Percentiles rank a stretch among this genome's conserved stretches.
These are phyloP conservation scores for Drosophila vallismaia DNA, from an alignment of 2,888 invertebrate species.

Conservation along the genomic window DNA sequence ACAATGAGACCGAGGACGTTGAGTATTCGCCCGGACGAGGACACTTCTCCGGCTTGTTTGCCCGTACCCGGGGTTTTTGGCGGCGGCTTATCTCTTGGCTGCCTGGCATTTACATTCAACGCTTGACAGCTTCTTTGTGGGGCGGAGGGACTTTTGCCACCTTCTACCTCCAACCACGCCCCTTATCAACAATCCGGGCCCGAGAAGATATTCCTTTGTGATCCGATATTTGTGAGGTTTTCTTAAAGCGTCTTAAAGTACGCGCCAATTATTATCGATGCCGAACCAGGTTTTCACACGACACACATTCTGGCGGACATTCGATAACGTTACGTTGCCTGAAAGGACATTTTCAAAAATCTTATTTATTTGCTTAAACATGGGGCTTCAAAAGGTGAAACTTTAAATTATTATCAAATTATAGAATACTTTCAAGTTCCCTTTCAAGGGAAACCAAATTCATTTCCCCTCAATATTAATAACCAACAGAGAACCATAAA, in stretches of 20 bases:
- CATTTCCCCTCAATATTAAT: not conserved
- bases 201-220: slow-evolving; percentile 32
- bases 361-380: too few relatives aligned
- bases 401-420: too few relatives aligned
- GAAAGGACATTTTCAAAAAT: not conserved
- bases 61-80: slow-evolving; percentile 35
- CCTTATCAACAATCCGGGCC: not conserved
- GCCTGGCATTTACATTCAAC: slow-evolving; percentile 78
- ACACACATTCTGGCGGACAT: slow-evolving; percentile 2
- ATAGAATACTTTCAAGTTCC: not conserved
- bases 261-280: slow-evolving; percentile 25
- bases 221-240: slow-evolving; percentile 31
- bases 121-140: slow-evolving; percentile 73
- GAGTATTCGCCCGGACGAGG: slow-evolving; percentile 24
- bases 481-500: not conserved
- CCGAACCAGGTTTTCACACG: not conserved
- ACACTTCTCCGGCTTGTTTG: slow-evolving; percentile 58
- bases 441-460: not conserved
- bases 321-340: slow-evolving; percentile 21
- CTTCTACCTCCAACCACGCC: not conserved
- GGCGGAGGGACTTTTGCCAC: not conserved
- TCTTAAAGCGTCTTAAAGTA: slow-evolving; percentile 35
- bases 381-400: too few relatives aligned
- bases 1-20: slow-evolving; percentile 29
- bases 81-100: slow-evolving; percentile 70